phyloP scores from a whole-genome alignment of 2,888 invertebrate species.

The Conchocele bisecta region DNA sequence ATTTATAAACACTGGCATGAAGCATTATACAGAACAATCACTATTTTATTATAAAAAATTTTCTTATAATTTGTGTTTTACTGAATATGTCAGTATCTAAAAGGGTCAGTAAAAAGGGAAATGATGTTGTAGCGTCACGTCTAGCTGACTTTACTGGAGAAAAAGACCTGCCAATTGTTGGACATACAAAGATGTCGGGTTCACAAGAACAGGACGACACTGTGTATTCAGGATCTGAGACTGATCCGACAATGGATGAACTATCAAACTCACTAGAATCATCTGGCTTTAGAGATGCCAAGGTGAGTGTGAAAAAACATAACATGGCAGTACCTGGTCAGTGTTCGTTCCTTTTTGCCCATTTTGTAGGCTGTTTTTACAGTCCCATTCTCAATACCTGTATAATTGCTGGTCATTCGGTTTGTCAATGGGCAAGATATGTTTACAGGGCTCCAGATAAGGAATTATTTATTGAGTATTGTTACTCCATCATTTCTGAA shows the following conservation, averaged over 20 bases:
- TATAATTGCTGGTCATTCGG: too few relatives aligned
- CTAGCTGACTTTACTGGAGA: constrained; percentile 68
- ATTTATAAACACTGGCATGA: neutral
- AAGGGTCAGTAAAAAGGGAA: constrained; percentile 57
- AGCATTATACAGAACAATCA: neutral
- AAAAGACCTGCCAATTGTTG: constrained; percentile 59
- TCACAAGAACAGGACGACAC: constrained; percentile 61
- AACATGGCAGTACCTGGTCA: neutral
- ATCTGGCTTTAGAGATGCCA: constrained; percentile 18
- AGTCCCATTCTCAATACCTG: too few relatives aligned
- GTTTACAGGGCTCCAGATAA: too few relatives aligned
- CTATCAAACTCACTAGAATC: constrained; percentile 54
- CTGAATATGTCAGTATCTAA: constrained; percentile 60
- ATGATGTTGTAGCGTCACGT: constrained; percentile 61
- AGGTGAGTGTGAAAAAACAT: neutral
- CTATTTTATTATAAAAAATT: neutral
- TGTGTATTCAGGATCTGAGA: constrained; percentile 51
- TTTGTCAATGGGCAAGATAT: too few relatives aligned
- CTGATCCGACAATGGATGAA: constrained; percentile 49
- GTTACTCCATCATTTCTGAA: too few relatives aligned
- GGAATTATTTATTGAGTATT: too few relatives aligned
- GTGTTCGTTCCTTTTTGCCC: neutral
- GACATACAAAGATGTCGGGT: constrained; percentile 55
- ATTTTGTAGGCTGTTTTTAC: neutral
- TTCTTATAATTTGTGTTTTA: constrained; percentile 25